Evolutionary conservation across 2,888 invertebrate species (phyloP), one percentile per base, ranked within the genome.

Genomic region (Neoaliturus tenellus): DNA sequence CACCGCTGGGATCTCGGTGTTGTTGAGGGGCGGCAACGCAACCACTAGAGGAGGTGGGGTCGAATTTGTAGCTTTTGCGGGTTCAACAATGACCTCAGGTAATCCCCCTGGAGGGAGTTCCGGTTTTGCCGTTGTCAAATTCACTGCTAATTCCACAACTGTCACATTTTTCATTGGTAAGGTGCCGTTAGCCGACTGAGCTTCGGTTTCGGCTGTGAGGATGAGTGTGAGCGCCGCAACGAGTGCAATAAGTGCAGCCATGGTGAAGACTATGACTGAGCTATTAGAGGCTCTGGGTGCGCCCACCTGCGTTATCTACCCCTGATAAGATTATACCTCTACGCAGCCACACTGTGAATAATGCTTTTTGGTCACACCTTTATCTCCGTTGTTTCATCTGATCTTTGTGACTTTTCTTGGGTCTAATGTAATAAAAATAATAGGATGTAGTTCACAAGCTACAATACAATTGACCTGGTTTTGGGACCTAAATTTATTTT

Each of bases 311-410:
- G 41, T 75, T 44, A 62, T 62, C 62, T 62, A 17, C 25, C 75
- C 23, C 44, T 75, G 75, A 75, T 75, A 75, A 75, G 75, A 75
- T 75, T 28, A 44, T 44, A 75, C 23, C 71, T 62, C 3, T 31
- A 28, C 62, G 14, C 12, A 8, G 25, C 3, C 48, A 55, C 23
- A 62, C 4, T 62, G 62, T 62, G 62, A 62, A 17, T 58, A 51
- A 4, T 51, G 4, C 58, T 58, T 17, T 48, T 48, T 58, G 6
- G 58, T 20, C 31, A 62, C 14, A 31, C 31, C 12, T n/a, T 28
- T 62, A 62, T 62, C 62, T 62, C 51, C 23, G 14, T 48, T 2
- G 51, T 44, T 14, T 51, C 23, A 51, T 51, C 51, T 62, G 55
- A 6, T 5, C 20, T 55, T 5, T 20, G 10, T 62, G 6, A 71